These are phyloP conservation scores for Drosophila dunni DNA, from an alignment of 1,140 invertebrate genomes.

Conservation along the genomic window DNA sequence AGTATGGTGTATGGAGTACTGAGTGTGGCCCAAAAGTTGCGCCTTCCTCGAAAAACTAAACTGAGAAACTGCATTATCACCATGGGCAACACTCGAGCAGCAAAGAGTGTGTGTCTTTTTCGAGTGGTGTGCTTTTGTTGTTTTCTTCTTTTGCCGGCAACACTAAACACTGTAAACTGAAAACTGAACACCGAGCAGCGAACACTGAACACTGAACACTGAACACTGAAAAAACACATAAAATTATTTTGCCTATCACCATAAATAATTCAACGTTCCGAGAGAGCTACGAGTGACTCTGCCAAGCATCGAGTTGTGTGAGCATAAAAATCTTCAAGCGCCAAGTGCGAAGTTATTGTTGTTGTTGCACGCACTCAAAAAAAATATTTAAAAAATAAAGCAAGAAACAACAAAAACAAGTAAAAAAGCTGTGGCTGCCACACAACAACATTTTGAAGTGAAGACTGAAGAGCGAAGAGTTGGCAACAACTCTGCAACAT, in stretches of 20 bases:
- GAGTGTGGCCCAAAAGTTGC: constrained; percentile 38
- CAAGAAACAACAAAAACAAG: constrained; percentile 12
- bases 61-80: constrained; percentile 76
- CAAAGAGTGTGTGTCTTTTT: constrained; percentile 64
- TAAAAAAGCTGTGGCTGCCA: constrained; percentile 50
- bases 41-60: constrained; percentile 38
- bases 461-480: constrained; percentile 52
- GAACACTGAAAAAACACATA: constrained; percentile 50
- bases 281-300: constrained; percentile 15
- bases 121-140: constrained; percentile 74
- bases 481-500: constrained; percentile 37
- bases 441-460: constrained; percentile 60
- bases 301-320: constrained; percentile 19
- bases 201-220: constrained; percentile 9
- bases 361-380: constrained; percentile 70
- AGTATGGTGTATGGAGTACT: background rate
- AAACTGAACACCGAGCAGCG: too few relatives aligned
- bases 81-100: constrained; percentile 58
- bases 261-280: constrained; percentile 77
- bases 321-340: constrained; percentile 77
- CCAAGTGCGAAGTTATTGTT: constrained; percentile 71
- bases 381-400: constrained; percentile 68
- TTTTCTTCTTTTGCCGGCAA: constrained; percentile 76
- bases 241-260: constrained; percentile 82
- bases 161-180: background rate